phyloP scores from a whole-genome alignment of 2,888 invertebrate species.

The Hirtodrosophila alboralis region DNA sequence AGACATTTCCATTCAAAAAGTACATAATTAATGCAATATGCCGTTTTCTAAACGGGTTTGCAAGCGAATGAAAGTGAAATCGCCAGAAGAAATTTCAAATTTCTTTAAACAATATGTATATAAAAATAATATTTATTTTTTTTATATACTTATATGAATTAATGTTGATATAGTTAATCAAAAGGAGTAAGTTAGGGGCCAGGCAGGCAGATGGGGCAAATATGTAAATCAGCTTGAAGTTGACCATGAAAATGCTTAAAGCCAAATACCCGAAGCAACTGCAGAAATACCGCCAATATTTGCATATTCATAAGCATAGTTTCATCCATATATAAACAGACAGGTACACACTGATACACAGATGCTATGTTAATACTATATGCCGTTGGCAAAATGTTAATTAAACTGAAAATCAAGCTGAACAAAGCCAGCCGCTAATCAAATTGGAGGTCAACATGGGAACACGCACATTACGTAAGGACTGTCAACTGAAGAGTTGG shows the following conservation, averaged over 20 bases:
- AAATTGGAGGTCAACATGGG: slow-evolving; percentile 73
- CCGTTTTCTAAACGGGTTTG: slow-evolving; percentile 53
- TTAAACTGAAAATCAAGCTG: slow-evolving; percentile 59
- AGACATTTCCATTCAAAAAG: slow-evolving; percentile 45
- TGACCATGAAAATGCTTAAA: slow-evolving; percentile 64
- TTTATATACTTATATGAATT: too few relatives aligned
- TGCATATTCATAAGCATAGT: slow-evolving; percentile 61
- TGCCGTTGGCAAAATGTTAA: slow-evolving; percentile 66
- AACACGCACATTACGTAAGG: slow-evolving; percentile 65
- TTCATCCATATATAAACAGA: slow-evolving; percentile 22
- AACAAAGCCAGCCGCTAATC: slow-evolving; percentile 60
- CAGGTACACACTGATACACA: slow-evolving; percentile 9
- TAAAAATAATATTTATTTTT: too few relatives aligned
- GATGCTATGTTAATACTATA: slow-evolving; percentile 37
- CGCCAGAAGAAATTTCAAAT: slow-evolving; percentile 56
- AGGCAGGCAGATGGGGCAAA: slow-evolving; percentile 19
- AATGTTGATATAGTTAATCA: slow-evolving; percentile 24
- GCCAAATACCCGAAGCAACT: slow-evolving; percentile 38
- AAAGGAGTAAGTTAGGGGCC: too few relatives aligned
- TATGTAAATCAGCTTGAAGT: slow-evolving; percentile 50
- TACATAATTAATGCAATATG: slow-evolving; percentile 69
- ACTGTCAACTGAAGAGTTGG: slow-evolving; percentile 20
- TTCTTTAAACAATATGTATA: neutral
- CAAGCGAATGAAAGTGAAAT: slow-evolving; percentile 63
- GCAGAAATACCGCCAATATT: slow-evolving; percentile 47